These are phyloP conservation scores for Actinia tenebrosa DNA, from an alignment of 64 coral and sea anemone species.

Conservation along the genomic window DNA sequence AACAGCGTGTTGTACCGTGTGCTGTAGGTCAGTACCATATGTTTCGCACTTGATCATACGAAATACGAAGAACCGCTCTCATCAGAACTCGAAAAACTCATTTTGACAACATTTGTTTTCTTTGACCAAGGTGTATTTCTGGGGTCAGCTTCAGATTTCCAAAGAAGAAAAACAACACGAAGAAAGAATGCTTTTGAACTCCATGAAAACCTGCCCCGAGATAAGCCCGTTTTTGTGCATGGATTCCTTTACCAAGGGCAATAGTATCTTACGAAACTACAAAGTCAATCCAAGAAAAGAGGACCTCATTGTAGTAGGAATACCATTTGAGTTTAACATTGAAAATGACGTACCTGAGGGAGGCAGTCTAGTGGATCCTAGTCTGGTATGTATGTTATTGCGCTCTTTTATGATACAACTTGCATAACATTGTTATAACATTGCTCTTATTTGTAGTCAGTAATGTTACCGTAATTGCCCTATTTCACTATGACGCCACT, in stretches of 20 bases:
- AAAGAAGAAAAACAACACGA: constrained; percentile 39
- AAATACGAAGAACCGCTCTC: too few relatives aligned
- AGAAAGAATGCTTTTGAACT: constrained; percentile 16
- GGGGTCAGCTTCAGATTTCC: constrained; percentile 67
- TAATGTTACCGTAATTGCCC: too few relatives aligned
- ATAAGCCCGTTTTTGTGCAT: neutral
- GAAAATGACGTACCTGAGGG: neutral
- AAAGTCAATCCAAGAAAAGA: neutral
- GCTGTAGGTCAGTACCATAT: too few relatives aligned
- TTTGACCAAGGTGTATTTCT: constrained; percentile 70
- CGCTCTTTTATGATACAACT: neutral
- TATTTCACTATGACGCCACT: too few relatives aligned
- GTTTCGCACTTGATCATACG: too few relatives aligned
- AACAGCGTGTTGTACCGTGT: too few relatives aligned
- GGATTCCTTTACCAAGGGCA: neutral
- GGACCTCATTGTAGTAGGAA: constrained; percentile 43
- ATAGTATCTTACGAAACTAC: neutral
- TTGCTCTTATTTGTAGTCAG: too few relatives aligned
- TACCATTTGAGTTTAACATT: constrained; percentile 36
- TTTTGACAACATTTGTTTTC: neutral
- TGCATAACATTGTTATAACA: too few relatives aligned
- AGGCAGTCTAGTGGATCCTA: neutral
- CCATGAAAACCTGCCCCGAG: neutral
- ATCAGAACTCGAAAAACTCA: neutral
- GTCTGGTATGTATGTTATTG: neutral